Evolutionary conservation across 2,113 vertebrate species (phyloP).

Genomic region (Tamias sibiricus): DNA sequence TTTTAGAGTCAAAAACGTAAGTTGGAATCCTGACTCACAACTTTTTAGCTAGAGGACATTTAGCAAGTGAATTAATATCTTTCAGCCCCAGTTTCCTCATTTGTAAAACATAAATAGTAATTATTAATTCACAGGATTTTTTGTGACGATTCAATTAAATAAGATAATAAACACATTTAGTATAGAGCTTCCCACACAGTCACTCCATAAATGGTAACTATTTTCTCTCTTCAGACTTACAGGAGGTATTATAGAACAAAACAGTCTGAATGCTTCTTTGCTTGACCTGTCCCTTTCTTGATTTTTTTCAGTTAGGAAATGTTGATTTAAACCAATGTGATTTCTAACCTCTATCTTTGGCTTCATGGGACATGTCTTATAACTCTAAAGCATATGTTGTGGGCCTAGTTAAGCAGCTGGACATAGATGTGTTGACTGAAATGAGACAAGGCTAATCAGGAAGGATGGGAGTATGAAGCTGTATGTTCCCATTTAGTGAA

Average conservation of each 20-base stretch:
- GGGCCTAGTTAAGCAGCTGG: background rate
- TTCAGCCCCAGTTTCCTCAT: background rate
- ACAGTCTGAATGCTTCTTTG: background rate
- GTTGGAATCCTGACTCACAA: background rate
- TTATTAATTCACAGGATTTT: slow-evolving; percentile 10
- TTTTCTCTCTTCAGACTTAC: background rate
- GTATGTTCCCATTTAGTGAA: background rate
- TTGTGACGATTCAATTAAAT: background rate
- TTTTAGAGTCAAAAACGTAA: background rate
- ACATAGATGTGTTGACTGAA: background rate
- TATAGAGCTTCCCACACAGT: background rate
- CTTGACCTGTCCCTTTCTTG: background rate
- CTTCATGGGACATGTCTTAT: background rate
- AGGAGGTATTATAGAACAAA: background rate
- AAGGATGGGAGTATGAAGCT: background rate
- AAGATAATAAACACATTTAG: background rate
- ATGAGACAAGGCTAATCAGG: background rate
- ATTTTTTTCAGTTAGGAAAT: slow-evolving; percentile 44
- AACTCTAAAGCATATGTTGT: background rate
- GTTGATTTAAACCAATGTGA: background rate
- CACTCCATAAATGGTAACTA: background rate
- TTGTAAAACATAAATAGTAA: slow-evolving; percentile 13
- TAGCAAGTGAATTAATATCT: background rate
- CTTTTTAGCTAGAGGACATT: background rate
- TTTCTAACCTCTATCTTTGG: background rate